A percentile compares a stretch with the other conserved stretches of the same genome.
These are phyloP conservation scores for Phorcus lineatus DNA, from an alignment of 2,888 invertebrate species.

Conservation along the genomic window DNA sequence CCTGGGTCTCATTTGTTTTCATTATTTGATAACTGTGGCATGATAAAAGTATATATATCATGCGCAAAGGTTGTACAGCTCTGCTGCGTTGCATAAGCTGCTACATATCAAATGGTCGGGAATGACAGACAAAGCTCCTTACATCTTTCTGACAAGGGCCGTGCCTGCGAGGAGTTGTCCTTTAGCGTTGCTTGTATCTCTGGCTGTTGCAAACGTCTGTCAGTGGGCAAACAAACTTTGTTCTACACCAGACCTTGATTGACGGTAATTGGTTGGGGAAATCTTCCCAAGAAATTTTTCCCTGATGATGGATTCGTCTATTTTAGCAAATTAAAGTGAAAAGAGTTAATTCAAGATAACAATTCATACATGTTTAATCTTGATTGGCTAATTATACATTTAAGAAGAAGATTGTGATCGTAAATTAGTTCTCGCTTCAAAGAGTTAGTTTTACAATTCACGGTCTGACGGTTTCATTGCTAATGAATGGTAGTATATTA, in stretches of 20 bases:
- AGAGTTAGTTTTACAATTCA: too few species aligned
- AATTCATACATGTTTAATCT: too few species aligned
- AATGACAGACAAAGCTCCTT: constrained; percentile 36
- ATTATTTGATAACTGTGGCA: constrained; percentile 56
- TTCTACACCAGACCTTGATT: neutral
- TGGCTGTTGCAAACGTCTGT: neutral
- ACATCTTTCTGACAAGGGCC: constrained; percentile 24
- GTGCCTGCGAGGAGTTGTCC: constrained; percentile 19
- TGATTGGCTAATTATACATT: too few species aligned
- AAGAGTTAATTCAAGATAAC: too few species aligned
- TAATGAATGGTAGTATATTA: too few species aligned
- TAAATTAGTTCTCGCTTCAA: too few species aligned
- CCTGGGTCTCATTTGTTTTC: constrained; percentile 53
- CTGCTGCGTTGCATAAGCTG: constrained; percentile 43
- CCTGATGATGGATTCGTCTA: too few species aligned
- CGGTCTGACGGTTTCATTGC: too few species aligned
- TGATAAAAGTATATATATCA: constrained; percentile 54
- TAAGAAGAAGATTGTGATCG: too few species aligned
- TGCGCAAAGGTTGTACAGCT: constrained; percentile 33
- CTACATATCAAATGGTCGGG: constrained; percentile 37
- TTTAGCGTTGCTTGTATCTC: constrained; percentile 21
- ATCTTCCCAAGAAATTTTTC: too few species aligned
- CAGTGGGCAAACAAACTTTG: constrained; percentile 4
- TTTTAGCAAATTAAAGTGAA: too few species aligned
- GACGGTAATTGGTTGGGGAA: constrained; percentile 7